Percentiles rank a stretch among this genome's conserved stretches.
These are phyloP conservation scores for Rhabdophis nuchalis DNA, from an alignment of 2,797 vertebrate genomes.

Conservation along the genomic window DNA sequence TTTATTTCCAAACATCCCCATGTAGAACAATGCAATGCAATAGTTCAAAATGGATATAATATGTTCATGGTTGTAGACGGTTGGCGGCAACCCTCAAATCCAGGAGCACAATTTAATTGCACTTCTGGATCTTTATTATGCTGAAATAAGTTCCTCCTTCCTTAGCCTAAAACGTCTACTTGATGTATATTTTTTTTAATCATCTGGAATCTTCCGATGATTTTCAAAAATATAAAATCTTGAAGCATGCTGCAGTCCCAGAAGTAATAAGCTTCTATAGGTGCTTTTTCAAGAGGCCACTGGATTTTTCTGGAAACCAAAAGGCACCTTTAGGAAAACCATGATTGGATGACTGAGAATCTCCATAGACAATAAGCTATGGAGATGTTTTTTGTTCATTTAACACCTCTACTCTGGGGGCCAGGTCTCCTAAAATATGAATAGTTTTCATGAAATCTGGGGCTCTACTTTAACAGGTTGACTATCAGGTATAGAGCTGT, in stretches of 20 bases:
- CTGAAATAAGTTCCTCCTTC: not conserved
- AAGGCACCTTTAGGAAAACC: no score
- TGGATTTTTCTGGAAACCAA: no score
- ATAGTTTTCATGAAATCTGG: not conserved
- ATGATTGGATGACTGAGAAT: no score
- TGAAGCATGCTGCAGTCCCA: not conserved
- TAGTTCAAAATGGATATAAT: not conserved
- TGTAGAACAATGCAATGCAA: not conserved
- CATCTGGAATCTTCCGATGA: not conserved
- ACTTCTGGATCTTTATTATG: not conserved
- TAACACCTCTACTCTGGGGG: not conserved
- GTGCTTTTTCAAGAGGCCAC: no score
- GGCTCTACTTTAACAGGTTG: not conserved
- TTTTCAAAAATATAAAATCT: not conserved
- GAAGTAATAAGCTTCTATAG: not conserved
- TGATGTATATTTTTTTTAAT: not conserved
- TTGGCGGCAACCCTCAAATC: not conserved
- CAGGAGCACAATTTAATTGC: not conserved
- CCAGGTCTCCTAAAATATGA: not conserved
- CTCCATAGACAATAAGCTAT: not conserved
- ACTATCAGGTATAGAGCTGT: no score
- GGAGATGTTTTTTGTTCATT: not conserved
- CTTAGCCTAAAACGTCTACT: not conserved
- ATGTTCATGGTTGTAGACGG: not conserved
- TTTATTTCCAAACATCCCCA: not conserved